These are phyloP conservation scores for Augochlora pura DNA, from an alignment of 1,140 invertebrate genomes.

Conservation along the genomic window DNA sequence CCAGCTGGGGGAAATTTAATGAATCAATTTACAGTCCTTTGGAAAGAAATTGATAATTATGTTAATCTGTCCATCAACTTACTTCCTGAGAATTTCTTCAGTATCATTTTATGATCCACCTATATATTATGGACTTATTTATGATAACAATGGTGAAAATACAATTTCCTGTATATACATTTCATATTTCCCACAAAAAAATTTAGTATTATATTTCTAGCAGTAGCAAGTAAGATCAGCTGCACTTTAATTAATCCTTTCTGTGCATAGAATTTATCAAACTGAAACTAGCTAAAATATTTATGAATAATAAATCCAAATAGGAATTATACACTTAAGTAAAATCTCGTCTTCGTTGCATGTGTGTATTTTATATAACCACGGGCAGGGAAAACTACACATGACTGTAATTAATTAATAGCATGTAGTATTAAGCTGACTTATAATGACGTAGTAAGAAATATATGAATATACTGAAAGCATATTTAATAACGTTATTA, in stretches of 20 bases:
- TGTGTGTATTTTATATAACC: slow-evolving; percentile 57
- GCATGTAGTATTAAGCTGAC: slow-evolving; percentile 6
- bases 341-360: slow-evolving; percentile 66
- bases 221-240: slow-evolving; percentile 13
- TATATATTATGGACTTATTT: slow-evolving; percentile 42
- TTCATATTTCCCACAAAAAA: background rate
- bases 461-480: slow-evolving; percentile 31
- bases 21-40: slow-evolving; percentile 10
- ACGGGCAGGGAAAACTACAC: slow-evolving; percentile 1
- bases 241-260: slow-evolving; percentile 27
- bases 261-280: slow-evolving; percentile 32
- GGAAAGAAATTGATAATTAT: slow-evolving; percentile 1
- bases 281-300: slow-evolving; percentile 14
- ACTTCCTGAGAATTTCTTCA: slow-evolving; percentile 30
- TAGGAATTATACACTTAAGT: slow-evolving; percentile 38
- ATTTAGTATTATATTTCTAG: slow-evolving; percentile 18
- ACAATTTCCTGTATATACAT: slow-evolving; percentile 32
- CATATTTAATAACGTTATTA: slow-evolving; percentile 16
- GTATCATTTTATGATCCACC: slow-evolving; percentile 34
- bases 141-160: slow-evolving; percentile 21
- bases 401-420: slow-evolving; percentile 1
- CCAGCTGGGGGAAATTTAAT: slow-evolving; percentile 19
- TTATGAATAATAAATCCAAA: slow-evolving; percentile 1
- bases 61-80: slow-evolving; percentile 3
- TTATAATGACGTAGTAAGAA: slow-evolving; percentile 20